A percentile compares a stretch with the other conserved stretches of the same genome.
phyloP scores from a whole-genome alignment of 2,797 vertebrate species.

The Chiloscyllium punctatum region DNA sequence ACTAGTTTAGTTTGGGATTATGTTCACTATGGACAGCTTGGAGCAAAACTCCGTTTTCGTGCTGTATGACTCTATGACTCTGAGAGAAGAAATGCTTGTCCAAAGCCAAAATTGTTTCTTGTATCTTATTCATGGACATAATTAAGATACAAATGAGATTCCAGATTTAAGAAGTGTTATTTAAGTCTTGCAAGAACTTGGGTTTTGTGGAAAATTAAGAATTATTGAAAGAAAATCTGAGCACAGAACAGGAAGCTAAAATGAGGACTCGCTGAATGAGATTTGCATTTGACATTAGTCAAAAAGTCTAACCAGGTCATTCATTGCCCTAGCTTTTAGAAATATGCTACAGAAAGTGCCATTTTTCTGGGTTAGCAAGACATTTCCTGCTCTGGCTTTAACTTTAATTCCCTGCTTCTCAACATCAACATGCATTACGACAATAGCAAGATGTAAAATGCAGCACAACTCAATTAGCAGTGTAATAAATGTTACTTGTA shows the following conservation, averaged over 20 bases:
- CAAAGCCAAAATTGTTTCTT: neutral
- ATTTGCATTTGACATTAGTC: neutral
- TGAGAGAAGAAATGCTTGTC: neutral
- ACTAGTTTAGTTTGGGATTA: too few species aligned
- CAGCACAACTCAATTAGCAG: neutral
- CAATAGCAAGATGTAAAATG: neutral
- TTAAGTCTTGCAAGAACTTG: neutral
- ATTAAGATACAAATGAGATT: neutral
- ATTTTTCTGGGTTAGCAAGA: neutral
- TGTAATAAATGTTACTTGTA: neutral
- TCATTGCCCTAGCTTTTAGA: neutral
- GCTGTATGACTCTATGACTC: too few species aligned
- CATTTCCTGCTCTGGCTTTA: neutral
- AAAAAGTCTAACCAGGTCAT: neutral
- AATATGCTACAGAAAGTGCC: neutral
- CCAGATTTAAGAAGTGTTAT: neutral
- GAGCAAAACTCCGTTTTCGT: too few species aligned
- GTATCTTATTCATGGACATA: neutral
- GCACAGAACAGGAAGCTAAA: neutral
- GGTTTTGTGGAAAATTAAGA: neutral
- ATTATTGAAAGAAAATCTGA: neutral
- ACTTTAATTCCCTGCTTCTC: neutral
- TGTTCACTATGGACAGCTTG: too few species aligned
- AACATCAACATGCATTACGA: neutral
- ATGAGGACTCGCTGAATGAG: neutral